phyloP scores from a whole-genome alignment of 2,113 vertebrate genomes.

The Hassar affinis region DNA sequence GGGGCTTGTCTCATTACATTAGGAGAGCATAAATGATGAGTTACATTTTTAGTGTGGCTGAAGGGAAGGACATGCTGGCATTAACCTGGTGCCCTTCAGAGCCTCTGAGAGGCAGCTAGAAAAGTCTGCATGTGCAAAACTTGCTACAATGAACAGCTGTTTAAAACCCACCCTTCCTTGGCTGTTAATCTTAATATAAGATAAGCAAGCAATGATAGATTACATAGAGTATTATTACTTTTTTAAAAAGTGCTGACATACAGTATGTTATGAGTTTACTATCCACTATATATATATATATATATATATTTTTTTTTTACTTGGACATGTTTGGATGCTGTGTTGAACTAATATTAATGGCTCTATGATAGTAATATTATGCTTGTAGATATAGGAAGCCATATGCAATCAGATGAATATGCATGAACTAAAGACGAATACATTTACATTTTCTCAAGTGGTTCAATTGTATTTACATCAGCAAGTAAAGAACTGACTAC shows the following conservation, averaged over 20 bases:
- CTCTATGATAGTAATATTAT: too few species aligned
- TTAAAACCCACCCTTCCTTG: conserved; percentile 2
- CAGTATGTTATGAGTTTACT: too few species aligned
- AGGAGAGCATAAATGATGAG: conserved; percentile 38
- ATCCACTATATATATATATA: too few species aligned
- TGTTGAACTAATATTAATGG: too few species aligned
- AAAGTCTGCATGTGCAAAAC: conserved; percentile 24
- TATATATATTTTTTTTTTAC: too few species aligned
- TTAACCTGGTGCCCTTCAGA: conserved; percentile 36
- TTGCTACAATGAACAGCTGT: conserved; percentile 9
- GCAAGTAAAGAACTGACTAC: conserved; percentile 11
- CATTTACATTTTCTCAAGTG: neutral
- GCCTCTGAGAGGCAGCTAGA: neutral
- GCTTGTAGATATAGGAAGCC: neutral
- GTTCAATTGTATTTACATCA: neutral
- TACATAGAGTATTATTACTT: neutral
- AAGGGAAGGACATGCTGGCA: conserved; percentile 41
- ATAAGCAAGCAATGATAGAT: conserved; percentile 11
- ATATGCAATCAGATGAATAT: neutral
- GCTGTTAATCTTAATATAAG: conserved; percentile 17
- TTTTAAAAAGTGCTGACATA: neutral
- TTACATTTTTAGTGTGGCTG: conserved; percentile 41
- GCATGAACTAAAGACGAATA: neutral
- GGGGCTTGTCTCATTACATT: conserved; percentile 44
- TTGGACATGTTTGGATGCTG: too few species aligned